Base-by-base conservation (phyloP, 2,113 vertebrate species). In the Chrysemys picta region DNA sequence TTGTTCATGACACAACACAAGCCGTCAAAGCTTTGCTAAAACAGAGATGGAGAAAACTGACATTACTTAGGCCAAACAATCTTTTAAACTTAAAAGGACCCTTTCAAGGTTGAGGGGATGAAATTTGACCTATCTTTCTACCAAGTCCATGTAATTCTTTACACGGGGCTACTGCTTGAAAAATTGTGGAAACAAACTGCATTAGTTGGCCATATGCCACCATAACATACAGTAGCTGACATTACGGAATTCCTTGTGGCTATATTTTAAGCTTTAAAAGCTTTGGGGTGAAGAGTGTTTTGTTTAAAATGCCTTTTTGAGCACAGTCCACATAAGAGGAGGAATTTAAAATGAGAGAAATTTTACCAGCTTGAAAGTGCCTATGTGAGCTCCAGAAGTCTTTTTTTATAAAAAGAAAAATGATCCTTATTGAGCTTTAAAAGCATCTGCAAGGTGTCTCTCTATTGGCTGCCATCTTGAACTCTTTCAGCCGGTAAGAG, bases 231-330 rank as follows among this genome's bases (percentile, higher is more conserved):
- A 93, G 17, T 75, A 82, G 88, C 56, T 96, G 52, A 65, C 87
- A 86, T 1, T 9, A 90, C 14, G 1, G 5, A 86, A 75, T 90
- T 90, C 81, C 14, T 47, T 85, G 54, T 92, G 65, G 89, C 87
- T 19, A 9, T 65, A 87, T 89, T 59, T 94, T 54, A 86, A 87
- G 29, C 59, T 85, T 47, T 87, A 84, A 86, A 84, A 69, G 50
- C 54, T 88, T 93, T 75, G 65, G 14, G 25, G 8, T 83, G 38
- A 72, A 94, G 27, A 82, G 54, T 27, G 54, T 93, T 80, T 1
- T 89, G 84, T 94, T 95, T 78, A 91, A 42, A 82, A 84, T 24
- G 53, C 8, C 89, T 93, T 86, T 2, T 91, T 47, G 80, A 91
- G 59, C 11, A 42, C 11, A 80, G n/a, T 21, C 84, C 94, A 54